Evolutionary conservation across 2,888 invertebrate species (phyloP), one percentile per base, ranked within the genome.

Genomic region (Drosophila paranaensis): DNA sequence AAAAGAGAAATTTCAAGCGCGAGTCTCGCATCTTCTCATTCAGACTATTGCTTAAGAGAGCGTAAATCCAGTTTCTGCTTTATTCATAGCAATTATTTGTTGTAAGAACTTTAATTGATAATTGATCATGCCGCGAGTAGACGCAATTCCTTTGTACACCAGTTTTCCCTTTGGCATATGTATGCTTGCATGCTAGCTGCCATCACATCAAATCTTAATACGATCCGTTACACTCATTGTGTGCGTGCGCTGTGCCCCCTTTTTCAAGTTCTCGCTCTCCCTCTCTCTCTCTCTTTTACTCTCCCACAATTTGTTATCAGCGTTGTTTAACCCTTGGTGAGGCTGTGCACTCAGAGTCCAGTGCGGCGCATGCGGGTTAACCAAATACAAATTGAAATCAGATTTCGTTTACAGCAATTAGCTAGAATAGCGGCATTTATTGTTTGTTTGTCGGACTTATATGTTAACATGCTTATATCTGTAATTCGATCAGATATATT

Each of bases 351-450:
- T 13, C n/a, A 11, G 20, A 20, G 20, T 53, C n/a, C 33, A 0
- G 2, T 9, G 30, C 27, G 39, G 16, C 43, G 20, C 40, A 81
- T 82, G 88, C 85, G 85, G 86, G 88, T 60, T 57, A 62, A 27
- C 57, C 65, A 50, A 73, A 69, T 61, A 79, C 75, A 80, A 87
- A 87, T 82, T 70, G 88, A 77, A 77, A 73, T 57, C 77, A 69
- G 74, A 77, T 90, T 82, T 61, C 65, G 74, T 79, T 88, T 73
- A 71, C 60, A 77, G 69, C 72, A 89, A 84, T 89, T 74, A 65
- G 51, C 45, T 33, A 42, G 37, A 55, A 66, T 68, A 69, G 71
- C 78, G 71, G 74, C 60, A 60, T 61, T 69, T 69, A 57, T 61
- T 71, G 65, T 74, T 60, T 65, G 54, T 80, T 20, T 20, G 20